Conservation (phyloP, 2,113 vertebrate species). For the Nerophis lumbriciformis region DNA sequence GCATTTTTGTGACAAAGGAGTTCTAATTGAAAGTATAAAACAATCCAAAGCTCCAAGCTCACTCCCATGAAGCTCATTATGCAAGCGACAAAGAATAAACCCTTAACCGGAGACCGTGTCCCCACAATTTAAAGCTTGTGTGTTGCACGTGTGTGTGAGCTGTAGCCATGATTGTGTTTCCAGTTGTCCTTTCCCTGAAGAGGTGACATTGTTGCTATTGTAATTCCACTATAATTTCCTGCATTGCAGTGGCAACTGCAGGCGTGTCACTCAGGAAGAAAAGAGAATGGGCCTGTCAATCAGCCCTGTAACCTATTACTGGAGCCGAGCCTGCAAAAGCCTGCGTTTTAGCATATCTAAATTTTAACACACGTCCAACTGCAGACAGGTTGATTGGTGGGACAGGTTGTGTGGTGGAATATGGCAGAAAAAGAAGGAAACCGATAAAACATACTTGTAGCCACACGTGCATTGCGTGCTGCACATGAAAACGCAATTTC, state of each 20-base stretch:
- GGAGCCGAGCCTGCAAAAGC: slow-evolving; percentile 28
- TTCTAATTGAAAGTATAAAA: too few species aligned
- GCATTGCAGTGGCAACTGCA: slow-evolving; percentile 50
- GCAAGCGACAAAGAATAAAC: not conserved
- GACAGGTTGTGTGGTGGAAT: slow-evolving; percentile 15
- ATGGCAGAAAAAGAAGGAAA: slow-evolving; percentile 14
- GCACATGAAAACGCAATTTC: too few species aligned
- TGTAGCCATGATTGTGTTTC: slow-evolving; percentile 64
- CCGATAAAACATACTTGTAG: slow-evolving; percentile 7
- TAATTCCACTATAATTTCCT: slow-evolving; percentile 76
- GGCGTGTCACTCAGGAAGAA: slow-evolving; percentile 68
- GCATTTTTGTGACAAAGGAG: too few species aligned
- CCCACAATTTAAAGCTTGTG: not conserved
- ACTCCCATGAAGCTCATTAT: slow-evolving; percentile 2
- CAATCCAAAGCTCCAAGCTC: not conserved
- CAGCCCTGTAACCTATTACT: slow-evolving; percentile 65
- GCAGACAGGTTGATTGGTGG: slow-evolving; percentile 31
- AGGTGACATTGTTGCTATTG: slow-evolving; percentile 70
- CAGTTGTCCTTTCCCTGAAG: slow-evolving; percentile 64
- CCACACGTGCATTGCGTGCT: not conserved
- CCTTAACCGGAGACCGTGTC: not conserved
- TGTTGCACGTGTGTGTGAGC: slow-evolving; percentile 34
- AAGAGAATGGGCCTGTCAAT: slow-evolving; percentile 70
- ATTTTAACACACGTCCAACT: slow-evolving; percentile 51
- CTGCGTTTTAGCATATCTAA: slow-evolving; percentile 55